A percentile compares a stretch with the other conserved stretches of the same genome.
phyloP scores from a whole-genome alignment of 2,888 invertebrate species.

The Cyclophora albipunctata region DNA sequence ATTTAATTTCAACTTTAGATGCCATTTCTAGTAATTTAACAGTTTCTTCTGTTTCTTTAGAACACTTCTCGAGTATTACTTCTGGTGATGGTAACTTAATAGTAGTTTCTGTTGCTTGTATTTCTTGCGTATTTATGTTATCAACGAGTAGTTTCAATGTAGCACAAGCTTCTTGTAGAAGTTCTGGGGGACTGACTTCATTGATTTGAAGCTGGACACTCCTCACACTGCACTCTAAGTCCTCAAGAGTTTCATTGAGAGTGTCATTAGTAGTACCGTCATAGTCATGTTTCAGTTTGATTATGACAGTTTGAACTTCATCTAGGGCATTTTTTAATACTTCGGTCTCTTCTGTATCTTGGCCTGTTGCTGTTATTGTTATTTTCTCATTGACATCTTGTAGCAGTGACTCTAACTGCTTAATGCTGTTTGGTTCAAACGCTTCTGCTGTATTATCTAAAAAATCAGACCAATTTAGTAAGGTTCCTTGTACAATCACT shows the following conservation, averaged over 20 bases:
- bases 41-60: constrained; percentile 38
- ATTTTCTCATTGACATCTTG: constrained; percentile 48
- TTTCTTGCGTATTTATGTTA: constrained; percentile 42
- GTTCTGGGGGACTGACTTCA: constrained; percentile 53
- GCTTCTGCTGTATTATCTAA: constrained; percentile 21
- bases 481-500: background rate
- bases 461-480: constrained; percentile 8
- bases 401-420: constrained; percentile 41
- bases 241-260: constrained; percentile 66
- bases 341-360: constrained; percentile 38
- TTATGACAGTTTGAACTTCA: constrained; percentile 64
- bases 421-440: constrained; percentile 34
- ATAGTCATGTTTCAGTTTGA: constrained; percentile 58
- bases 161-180: constrained; percentile 60
- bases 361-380: constrained; percentile 23
- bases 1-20: constrained; percentile 41
- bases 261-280: constrained; percentile 48
- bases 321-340: constrained; percentile 50
- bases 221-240: constrained; percentile 69
- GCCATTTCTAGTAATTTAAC: constrained; percentile 60
- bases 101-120: constrained; percentile 21
- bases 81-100: constrained; percentile 21
- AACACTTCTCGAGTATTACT: constrained; percentile 38
- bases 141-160: constrained; percentile 51
- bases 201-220: constrained; percentile 65